Evolutionary conservation across 2,888 invertebrate genomes (phyloP), one percentile per base, ranked within the genome.

Genomic region (Abscondita cerata): DNA sequence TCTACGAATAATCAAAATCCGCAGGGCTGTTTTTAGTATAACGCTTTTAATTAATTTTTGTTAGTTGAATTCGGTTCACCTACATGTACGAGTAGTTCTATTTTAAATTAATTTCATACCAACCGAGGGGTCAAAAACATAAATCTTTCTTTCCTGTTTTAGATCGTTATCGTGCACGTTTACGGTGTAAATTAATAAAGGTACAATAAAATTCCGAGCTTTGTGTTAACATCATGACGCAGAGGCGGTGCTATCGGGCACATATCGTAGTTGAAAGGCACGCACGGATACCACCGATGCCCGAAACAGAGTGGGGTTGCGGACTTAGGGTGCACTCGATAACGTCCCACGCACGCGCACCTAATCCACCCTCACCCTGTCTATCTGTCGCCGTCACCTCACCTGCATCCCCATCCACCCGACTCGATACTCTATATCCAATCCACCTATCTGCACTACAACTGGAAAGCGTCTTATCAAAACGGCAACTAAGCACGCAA

Each of bases 381-480:
- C 67, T 74, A 75, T 76, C 75, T 76, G 73, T 74, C 73, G 73
- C 71, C 75, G 74, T 76, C 81, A 81, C 82, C 83, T 83, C 83
- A 75, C 75, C 75, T 78, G 81, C 84, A 84, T 83, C 84, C 83
- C 83, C 82, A 52, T 66, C 84, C 84, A 83, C 84, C 83, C 83
- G 82, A 67, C 69, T 70, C 68, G 69, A 78, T 82, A 83, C 81
- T 81, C 81, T 81, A 82, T 80, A 81, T 83, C 81, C 81, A 82
- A 82, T 83, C 82, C 83, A 82, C 78, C 82, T 79, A 79, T 81
- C 83, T 81, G 81, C 80, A 81, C 82, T 83, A 82, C 82, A 82
- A 81, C 82, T 83, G 82, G 82, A 82, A 73, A 75, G 79, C 80
- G 78, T 79, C 78, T 75, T 69, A 69, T 67, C 69, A 78, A 80